Conservation (phyloP, 2,888 invertebrate species). For the Volucella zonaria region DNA sequence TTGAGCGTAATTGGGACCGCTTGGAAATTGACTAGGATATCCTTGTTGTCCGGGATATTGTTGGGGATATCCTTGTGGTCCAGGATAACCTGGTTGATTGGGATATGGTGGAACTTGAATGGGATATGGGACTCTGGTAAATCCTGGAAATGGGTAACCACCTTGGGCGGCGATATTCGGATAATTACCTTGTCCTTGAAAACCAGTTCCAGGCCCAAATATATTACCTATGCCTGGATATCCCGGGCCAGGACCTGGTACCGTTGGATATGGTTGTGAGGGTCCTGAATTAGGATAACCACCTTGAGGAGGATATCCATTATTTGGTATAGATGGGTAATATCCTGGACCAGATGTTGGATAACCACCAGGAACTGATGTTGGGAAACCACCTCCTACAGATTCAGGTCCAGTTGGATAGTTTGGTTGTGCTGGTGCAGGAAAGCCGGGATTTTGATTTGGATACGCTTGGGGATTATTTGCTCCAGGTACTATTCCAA, state of each 20-base stretch:
- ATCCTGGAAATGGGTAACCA: conserved; percentile 51
- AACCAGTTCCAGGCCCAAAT: conserved; percentile 46
- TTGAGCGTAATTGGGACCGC: conserved; percentile 35
- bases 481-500: conserved; percentile 75
- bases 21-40: conserved; percentile 37
- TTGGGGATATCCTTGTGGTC: conserved; percentile 38
- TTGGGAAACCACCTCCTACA: conserved; percentile 75
- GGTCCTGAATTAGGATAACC: conserved; percentile 57
- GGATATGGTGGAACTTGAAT: conserved; percentile 47
- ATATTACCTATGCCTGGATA: conserved; percentile 51
- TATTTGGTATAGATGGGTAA: conserved; percentile 13
- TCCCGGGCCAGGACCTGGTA: conserved; percentile 41
- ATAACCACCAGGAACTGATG: conserved; percentile 62
- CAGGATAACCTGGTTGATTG: conserved; percentile 37
- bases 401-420: conserved; percentile 61
- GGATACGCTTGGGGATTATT: conserved; percentile 62
- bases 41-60: conserved; percentile 63
- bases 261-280: conserved; percentile 49
- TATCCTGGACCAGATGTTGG: conserved; percentile 66
- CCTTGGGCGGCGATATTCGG: conserved; percentile 28
- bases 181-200: conserved; percentile 37
- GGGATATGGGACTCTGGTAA: conserved; percentile 74
- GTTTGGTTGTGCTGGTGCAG: conserved; percentile 75
- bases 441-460: conserved; percentile 41
- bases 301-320: conserved; percentile 47